phyloP scores from a whole-genome alignment of 2,113 vertebrate genomes.

The Oryzias javanicus region DNA sequence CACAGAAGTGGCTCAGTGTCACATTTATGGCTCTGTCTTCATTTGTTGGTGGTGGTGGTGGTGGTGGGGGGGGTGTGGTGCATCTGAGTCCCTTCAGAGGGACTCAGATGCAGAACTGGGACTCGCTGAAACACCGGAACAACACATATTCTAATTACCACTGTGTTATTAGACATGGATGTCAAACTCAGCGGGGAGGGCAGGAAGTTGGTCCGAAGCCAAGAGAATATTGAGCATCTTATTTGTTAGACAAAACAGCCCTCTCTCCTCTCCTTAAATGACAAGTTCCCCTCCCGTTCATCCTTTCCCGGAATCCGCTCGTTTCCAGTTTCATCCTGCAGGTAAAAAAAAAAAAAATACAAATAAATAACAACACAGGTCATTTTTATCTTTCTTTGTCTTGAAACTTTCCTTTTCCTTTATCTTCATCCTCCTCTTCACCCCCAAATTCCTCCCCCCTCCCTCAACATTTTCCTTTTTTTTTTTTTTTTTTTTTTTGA shows the following conservation, averaged over 20 bases:
- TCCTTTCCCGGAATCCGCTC: neutral
- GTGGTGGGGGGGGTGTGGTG: too few species aligned
- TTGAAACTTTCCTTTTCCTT: slow-evolving; percentile 27
- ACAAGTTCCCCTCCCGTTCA: slow-evolving; percentile 9
- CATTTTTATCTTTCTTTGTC: slow-evolving; percentile 22
- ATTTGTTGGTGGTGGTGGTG: neutral
- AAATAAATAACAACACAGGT: slow-evolving; percentile 6
- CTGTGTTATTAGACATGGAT: slow-evolving; percentile 47
- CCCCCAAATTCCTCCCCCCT: neutral
- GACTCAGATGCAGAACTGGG: slow-evolving; percentile 30
- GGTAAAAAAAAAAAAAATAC: too few species aligned
- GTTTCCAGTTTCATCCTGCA: slow-evolving; percentile 8
- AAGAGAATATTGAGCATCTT: slow-evolving; percentile 48
- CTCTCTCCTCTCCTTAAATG: neutral
- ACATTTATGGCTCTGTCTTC: neutral
- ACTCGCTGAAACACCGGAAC: slow-evolving; percentile 42
- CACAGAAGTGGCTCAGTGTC: neutral
- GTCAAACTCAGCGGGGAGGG: slow-evolving; percentile 35
- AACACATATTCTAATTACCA: slow-evolving; percentile 50
- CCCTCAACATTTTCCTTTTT: neutral
- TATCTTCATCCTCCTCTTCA: neutral
- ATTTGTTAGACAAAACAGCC: slow-evolving; percentile 34
- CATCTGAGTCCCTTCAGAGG: slow-evolving; percentile 28
- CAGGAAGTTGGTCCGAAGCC: slow-evolving; percentile 38
- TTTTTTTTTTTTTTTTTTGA: slow-evolving; percentile 69